A percentile compares a stretch with the other conserved stretches of the same genome.
These are phyloP conservation scores for Nycticorax nycticorax DNA, from an alignment of 2,113 vertebrate genomes.

Conservation along the genomic window DNA sequence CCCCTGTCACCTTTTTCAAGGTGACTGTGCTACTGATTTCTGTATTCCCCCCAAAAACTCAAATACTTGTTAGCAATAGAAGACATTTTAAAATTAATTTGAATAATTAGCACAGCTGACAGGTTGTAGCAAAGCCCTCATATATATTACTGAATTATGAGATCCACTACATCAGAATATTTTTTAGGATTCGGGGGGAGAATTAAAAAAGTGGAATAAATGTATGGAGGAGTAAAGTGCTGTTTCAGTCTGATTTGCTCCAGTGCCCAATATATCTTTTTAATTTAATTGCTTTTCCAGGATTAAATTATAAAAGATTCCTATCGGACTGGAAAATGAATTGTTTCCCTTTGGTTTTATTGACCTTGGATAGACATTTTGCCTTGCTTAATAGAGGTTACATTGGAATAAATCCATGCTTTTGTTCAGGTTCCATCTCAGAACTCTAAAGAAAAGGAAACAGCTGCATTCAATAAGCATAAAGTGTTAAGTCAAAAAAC, in stretches of 20 bases:
- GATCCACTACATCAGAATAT: not conserved
- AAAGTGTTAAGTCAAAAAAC: not conserved
- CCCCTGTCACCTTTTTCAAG: not conserved
- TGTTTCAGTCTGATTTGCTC: not conserved
- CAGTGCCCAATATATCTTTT: not conserved
- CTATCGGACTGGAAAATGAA: not conserved
- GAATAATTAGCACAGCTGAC: slow-evolving; percentile 7
- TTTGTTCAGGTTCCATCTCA: not conserved
- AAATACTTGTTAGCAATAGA: not conserved
- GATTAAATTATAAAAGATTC: not conserved
- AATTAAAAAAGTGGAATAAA: not conserved
- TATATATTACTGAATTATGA: not conserved
- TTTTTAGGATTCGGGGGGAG: not conserved
- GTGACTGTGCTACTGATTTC: not conserved
- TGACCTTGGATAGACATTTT: not conserved
- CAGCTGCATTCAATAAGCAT: not conserved
- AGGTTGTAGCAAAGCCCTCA: not conserved
- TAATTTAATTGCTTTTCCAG: not conserved
- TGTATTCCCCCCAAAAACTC: not conserved
- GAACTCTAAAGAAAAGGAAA: not conserved
- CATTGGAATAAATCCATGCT: not conserved
- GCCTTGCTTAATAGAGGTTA: not conserved
- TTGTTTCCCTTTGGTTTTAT: not conserved
- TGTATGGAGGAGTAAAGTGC: not conserved
- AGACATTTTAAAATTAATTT: not conserved